Evolutionary conservation across 2,113 vertebrate species (phyloP).

Genomic region (Mandrillus leucophaeus): DNA sequence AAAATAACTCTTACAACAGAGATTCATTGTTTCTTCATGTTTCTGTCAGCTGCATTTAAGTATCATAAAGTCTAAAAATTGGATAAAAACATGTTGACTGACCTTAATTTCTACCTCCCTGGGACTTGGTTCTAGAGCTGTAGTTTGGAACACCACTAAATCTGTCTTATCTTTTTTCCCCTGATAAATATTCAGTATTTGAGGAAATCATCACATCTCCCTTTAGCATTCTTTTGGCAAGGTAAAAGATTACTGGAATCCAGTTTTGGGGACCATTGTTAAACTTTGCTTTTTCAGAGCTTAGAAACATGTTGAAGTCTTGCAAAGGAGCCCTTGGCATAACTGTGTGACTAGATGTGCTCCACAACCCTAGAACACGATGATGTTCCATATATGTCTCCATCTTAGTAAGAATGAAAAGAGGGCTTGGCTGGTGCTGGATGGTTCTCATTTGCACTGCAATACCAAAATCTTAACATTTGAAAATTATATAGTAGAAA

Average conservation of each 20-base stretch:
- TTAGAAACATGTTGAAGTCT: not conserved
- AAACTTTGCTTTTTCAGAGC: not conserved
- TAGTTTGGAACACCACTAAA: not conserved
- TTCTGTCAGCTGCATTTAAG: not conserved
- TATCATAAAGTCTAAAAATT: not conserved
- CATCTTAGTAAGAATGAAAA: not conserved
- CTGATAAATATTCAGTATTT: not conserved
- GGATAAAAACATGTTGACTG: not conserved
- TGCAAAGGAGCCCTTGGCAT: not conserved
- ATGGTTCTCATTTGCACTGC: not conserved
- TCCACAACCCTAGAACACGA: not conserved
- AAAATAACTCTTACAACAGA: not conserved
- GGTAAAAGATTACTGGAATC: not conserved
- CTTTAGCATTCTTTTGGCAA: not conserved
- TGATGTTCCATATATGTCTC: fast-evolving
- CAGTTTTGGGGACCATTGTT: too few species aligned
- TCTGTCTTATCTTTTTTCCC: fast-evolving
- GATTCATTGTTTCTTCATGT: fast-evolving
- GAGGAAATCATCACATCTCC: not conserved
- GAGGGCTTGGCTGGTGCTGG: fast-evolving
- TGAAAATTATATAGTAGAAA: not conserved
- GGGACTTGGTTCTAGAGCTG: too few species aligned
- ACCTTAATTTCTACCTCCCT: not conserved
- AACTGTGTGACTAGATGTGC: fast-evolving
- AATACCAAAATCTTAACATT: fast-evolving